These are phyloP conservation scores for Melanocharis versteri DNA, from an alignment of 2,113 vertebrate species.

Conservation along the genomic window DNA sequence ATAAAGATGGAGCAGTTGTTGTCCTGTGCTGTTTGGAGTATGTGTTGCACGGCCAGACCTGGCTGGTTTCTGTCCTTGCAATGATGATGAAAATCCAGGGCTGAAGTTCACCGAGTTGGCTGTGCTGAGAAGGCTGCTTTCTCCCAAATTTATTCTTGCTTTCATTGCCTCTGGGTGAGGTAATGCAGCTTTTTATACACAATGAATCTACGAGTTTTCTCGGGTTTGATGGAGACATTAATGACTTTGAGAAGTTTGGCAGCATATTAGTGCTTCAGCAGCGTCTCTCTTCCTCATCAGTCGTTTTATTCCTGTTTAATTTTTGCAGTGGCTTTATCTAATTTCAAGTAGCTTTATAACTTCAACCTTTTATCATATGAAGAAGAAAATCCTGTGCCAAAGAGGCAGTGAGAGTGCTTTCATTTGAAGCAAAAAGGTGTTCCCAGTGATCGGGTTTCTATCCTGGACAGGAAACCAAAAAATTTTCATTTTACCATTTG, in stretches of 20 bases:
- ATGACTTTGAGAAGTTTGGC: not conserved
- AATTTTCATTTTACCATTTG: not conserved
- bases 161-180: slow-evolving; percentile 31
- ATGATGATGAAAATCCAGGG: not conserved
- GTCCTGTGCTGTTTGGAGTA: not conserved
- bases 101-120: not conserved
- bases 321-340: not conserved
- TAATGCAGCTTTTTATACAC: slow-evolving; percentile 30
- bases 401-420: not conserved
- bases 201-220: not conserved
- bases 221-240: not conserved
- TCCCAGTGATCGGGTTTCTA: not conserved
- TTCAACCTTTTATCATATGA: not conserved
- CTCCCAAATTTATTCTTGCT: not conserved
- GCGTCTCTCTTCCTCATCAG: not conserved
- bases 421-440: not conserved
- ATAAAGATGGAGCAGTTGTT: not conserved
- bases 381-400: not conserved
- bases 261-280: not conserved
- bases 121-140: not conserved
- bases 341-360: not conserved
- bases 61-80: not conserved
- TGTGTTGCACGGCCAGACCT: not conserved
- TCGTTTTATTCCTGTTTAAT: not conserved
- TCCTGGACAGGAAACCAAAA: not conserved